Evolutionary conservation across 2,113 vertebrate species (phyloP).

Genomic region (Porphyrio hochstetteri): DNA sequence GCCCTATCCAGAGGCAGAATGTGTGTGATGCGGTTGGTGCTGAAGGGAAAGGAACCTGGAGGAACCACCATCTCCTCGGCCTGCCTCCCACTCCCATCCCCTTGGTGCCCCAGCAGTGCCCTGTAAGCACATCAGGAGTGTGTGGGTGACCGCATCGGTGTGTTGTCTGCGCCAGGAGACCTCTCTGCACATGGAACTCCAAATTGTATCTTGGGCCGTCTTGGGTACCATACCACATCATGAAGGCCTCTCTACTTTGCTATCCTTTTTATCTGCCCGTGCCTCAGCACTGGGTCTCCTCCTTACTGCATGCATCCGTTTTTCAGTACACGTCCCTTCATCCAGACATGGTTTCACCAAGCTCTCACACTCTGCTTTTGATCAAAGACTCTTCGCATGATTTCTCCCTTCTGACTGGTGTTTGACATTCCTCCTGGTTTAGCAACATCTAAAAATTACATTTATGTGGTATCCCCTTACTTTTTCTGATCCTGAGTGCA

Average conservation of each 20-base stretch:
- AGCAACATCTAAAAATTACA: background rate
- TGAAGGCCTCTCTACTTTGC: background rate
- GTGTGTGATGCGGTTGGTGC: background rate
- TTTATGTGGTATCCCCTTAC: background rate
- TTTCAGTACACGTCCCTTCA: background rate
- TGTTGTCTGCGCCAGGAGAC: background rate
- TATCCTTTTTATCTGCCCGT: background rate
- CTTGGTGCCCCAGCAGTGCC: background rate
- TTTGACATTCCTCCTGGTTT: background rate
- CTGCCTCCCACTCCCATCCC: background rate
- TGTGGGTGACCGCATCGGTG: fast-evolving
- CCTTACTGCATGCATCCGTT: background rate
- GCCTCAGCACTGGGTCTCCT: background rate
- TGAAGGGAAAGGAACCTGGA: background rate
- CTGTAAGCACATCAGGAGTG: background rate
- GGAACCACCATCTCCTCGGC: background rate
- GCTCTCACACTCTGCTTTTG: background rate
- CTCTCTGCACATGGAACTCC: background rate
- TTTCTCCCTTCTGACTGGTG: background rate
- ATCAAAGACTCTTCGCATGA: background rate
- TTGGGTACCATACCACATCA: background rate
- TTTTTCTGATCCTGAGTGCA: background rate
- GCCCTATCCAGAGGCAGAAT: background rate
- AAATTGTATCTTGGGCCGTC: background rate
- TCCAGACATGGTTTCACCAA: background rate